Percentiles rank a stretch among this genome's conserved stretches.
These are phyloP conservation scores for Mizuhopecten yessoensis DNA, from an alignment of 1,140 invertebrate species.

Conservation along the genomic window DNA sequence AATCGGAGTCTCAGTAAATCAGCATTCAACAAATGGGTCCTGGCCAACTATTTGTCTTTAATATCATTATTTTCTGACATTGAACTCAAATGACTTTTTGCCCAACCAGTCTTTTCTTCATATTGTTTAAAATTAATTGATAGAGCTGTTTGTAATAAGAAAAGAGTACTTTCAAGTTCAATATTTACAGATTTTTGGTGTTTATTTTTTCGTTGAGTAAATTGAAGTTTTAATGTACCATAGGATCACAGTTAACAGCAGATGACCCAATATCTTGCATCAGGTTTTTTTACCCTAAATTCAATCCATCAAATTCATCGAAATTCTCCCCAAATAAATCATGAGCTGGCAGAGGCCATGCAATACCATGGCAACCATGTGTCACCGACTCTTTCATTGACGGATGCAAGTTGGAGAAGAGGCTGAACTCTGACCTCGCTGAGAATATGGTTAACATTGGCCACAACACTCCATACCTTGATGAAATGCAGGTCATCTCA, in stretches of 20 bases:
- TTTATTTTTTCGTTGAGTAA: too few species aligned
- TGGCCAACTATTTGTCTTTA: too few species aligned
- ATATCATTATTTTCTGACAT: too few species aligned
- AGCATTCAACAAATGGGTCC: too few species aligned
- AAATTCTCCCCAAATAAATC: slow-evolving; percentile 4
- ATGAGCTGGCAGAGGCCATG: slow-evolving; percentile 5
- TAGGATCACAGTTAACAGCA: neutral
- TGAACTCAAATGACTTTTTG: too few species aligned
- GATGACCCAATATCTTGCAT: slow-evolving; percentile 3
- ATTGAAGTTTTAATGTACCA: neutral
- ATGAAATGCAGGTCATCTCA: too few species aligned
- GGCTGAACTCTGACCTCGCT: neutral
- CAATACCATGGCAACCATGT: slow-evolving; percentile 37
- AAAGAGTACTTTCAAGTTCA: too few species aligned
- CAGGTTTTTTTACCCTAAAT: neutral
- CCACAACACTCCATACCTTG: neutral
- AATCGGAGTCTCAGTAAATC: too few species aligned
- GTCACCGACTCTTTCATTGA: slow-evolving; percentile 14
- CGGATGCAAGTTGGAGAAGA: neutral
- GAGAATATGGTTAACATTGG: slow-evolving; percentile 16
- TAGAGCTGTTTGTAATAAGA: too few species aligned
- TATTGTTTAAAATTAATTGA: too few species aligned
- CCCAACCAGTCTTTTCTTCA: too few species aligned
- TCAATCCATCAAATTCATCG: slow-evolving; percentile 15
- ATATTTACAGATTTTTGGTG: too few species aligned